These are phyloP conservation scores for Latrodectus hesperus DNA, from an alignment of 2,888 invertebrate genomes.

Conservation along the genomic window DNA sequence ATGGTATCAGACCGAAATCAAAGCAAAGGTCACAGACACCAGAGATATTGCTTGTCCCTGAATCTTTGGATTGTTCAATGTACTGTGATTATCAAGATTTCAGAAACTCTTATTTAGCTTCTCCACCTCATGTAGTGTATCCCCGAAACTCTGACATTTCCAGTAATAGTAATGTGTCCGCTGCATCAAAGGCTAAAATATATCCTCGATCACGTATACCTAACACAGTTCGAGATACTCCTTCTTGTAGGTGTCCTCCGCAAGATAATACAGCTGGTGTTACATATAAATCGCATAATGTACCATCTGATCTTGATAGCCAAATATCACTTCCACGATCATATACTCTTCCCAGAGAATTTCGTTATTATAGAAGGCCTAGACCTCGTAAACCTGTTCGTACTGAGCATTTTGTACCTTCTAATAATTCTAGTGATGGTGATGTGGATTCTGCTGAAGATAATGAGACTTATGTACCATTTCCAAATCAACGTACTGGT, in stretches of 20 bases:
- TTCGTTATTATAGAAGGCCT: slow-evolving; percentile 84
- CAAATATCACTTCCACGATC: slow-evolving; percentile 88
- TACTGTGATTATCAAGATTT: slow-evolving; percentile 76
- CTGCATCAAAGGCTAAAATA: slow-evolving; percentile 60
- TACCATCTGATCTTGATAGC: slow-evolving; percentile 83
- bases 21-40: slow-evolving; percentile 82
- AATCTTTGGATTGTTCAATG: slow-evolving; percentile 80
- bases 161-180: slow-evolving; percentile 67
- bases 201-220: slow-evolving; percentile 68
- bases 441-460: slow-evolving; percentile 71
- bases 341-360: slow-evolving; percentile 88
- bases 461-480: slow-evolving; percentile 61
- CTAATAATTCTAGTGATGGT: slow-evolving; percentile 90
- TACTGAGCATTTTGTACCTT: slow-evolving; percentile 83
- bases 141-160: slow-evolving; percentile 63
- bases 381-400: slow-evolving; percentile 79
- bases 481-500: slow-evolving; percentile 52
- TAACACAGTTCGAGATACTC: slow-evolving; percentile 70
- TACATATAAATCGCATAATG: slow-evolving; percentile 76
- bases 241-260: slow-evolving; percentile 42
- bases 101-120: slow-evolving; percentile 56
- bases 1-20: slow-evolving; percentile 64
- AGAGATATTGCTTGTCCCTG: slow-evolving; percentile 86
- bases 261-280: slow-evolving; percentile 64
- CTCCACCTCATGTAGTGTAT: slow-evolving; percentile 65